Conservation (phyloP, 1,140 invertebrate species). For the Chrysomallon squamiferum region DNA sequence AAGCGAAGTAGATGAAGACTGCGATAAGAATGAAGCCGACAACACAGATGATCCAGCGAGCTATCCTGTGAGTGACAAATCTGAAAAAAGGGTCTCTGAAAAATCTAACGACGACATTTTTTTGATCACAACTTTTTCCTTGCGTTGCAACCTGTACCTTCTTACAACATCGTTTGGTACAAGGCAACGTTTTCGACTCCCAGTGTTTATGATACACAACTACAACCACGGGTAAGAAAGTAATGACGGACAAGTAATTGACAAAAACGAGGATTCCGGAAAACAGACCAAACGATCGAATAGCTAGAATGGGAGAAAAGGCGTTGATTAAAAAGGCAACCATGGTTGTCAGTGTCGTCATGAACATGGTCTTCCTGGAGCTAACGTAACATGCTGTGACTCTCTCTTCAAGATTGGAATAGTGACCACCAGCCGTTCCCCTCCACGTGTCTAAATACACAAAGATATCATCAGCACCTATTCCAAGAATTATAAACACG, state of each 20-base stretch:
- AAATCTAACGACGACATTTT: conserved; percentile 19
- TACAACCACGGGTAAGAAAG: conserved; percentile 54
- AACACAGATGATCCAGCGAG: conserved; percentile 26
- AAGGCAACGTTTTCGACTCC: conserved; percentile 27
- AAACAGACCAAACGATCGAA: conserved; percentile 48
- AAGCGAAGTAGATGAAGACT: conserved; percentile 40
- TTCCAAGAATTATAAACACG: conserved; percentile 51
- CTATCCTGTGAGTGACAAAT: conserved; percentile 34
- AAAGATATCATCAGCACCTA: conserved; percentile 47
- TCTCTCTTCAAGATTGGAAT: conserved; percentile 33
- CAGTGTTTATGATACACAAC: conserved; percentile 44
- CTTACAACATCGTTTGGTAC: conserved; percentile 7
- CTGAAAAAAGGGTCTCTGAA: conserved; percentile 30
- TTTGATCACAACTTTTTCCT: neutral
- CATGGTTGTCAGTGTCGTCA: conserved; percentile 48
- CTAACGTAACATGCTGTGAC: conserved; percentile 18
- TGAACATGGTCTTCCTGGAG: conserved; percentile 33
- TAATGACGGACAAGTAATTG: conserved; percentile 51
- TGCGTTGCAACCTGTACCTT: neutral
- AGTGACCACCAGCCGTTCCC: conserved; percentile 22
- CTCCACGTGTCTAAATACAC: conserved; percentile 48
- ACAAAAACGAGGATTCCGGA: conserved; percentile 44
- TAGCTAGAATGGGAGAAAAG: conserved; percentile 41
- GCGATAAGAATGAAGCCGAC: conserved; percentile 21
- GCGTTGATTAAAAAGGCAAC: conserved; percentile 46